Percentiles rank a stretch among this genome's conserved stretches.
Conservation (phyloP, 2,797 vertebrate genomes). For the Heterohyrax brucei region DNA sequence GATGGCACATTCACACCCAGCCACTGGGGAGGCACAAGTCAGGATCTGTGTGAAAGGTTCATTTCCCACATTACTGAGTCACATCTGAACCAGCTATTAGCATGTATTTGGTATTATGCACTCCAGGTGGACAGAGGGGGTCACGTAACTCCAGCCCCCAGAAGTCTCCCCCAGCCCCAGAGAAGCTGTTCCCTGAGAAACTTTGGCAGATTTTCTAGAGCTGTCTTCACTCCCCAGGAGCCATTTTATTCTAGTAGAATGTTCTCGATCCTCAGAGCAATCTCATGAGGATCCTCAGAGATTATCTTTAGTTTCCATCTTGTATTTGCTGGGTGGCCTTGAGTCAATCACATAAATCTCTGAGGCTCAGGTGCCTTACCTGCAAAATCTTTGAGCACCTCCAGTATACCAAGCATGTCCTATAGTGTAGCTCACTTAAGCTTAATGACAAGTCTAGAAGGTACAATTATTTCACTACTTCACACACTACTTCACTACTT, state of each 20-base stretch:
- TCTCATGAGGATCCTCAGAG: not conserved
- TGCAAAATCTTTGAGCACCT: not conserved
- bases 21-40: slow-evolving; percentile 89
- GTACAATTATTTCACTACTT: not conserved
- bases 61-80: slow-evolving; percentile 88
- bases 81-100: slow-evolving; percentile 90
- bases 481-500: not conserved
- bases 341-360: not conserved
- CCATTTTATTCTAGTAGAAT: not conserved
- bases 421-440: not conserved
- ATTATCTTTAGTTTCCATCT: not conserved
- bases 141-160: not conserved
- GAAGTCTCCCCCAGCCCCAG: not conserved
- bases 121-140: not conserved
- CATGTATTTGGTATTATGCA: slow-evolving; percentile 87
- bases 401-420: accelerated
- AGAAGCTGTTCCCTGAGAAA: not conserved
- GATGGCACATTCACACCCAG: slow-evolving; percentile 90
- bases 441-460: not conserved
- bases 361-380: not conserved
- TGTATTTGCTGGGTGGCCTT: not conserved
- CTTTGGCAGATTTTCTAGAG: not conserved
- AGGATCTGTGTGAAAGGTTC: slow-evolving; percentile 85
- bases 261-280: not conserved
- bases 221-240: not conserved